A percentile compares a stretch with the other conserved stretches of the same genome.
Conservation (phyloP, 2,888 invertebrate genomes). For the Rhamphomyia laevipes region DNA sequence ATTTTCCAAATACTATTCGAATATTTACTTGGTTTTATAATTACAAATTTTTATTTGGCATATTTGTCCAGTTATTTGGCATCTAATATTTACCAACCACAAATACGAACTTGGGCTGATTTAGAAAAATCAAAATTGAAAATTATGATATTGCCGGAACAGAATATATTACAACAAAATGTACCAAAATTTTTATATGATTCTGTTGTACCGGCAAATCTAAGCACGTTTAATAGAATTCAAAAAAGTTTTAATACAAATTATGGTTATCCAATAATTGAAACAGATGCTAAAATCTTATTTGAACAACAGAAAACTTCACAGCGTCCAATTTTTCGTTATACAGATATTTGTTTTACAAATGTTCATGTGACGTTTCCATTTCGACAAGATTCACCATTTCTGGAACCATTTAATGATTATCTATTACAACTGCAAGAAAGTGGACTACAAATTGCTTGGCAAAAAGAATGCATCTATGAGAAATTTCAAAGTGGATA, state of each 20-base stretch:
- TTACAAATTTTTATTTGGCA: slow-evolving; percentile 23
- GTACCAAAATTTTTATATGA: neutral
- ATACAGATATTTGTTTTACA: neutral
- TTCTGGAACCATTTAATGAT: neutral
- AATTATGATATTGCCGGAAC: no score
- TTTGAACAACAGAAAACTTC: neutral
- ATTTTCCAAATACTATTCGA: no score
- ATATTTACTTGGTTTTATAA: slow-evolving; percentile 18
- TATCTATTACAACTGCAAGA: neutral
- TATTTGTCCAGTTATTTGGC: slow-evolving; percentile 23
- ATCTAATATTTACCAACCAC: slow-evolving; percentile 17
- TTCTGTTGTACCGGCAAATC: neutral
- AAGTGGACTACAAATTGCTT: neutral
- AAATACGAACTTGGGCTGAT: slow-evolving; percentile 6
- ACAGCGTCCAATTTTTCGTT: neutral
- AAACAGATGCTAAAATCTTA: neutral
- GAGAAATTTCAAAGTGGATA: no score
- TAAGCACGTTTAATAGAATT: neutral
- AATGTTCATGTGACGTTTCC: neutral
- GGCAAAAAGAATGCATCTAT: no score
- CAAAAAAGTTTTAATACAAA: neutral
- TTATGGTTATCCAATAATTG: neutral
- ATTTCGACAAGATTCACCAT: neutral
- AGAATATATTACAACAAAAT: neutral
- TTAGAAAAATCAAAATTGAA: neutral